phyloP scores from a whole-genome alignment of 2,797 vertebrate genomes.

The Molossus alvarezi region DNA sequence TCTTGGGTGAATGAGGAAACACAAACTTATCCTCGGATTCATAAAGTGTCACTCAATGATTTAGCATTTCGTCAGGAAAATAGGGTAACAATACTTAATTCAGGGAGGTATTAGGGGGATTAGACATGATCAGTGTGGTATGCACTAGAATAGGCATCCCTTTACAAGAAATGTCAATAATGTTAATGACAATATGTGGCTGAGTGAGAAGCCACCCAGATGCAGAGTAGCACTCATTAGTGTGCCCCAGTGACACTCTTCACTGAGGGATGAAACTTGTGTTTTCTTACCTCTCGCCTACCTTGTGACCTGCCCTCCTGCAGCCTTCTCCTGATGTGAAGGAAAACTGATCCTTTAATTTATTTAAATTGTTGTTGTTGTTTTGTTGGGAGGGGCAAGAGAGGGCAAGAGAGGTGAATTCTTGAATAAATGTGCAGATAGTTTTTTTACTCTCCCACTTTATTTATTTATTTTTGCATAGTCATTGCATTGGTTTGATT shows the following conservation, averaged over 20 bases:
- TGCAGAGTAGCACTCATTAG: background rate
- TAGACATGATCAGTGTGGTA: constrained; percentile 31
- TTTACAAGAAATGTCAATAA: background rate
- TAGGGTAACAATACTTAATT: constrained; percentile 67
- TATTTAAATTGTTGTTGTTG: background rate
- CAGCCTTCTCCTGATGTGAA: background rate
- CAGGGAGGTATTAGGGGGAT: constrained; percentile 70
- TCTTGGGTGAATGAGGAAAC: background rate
- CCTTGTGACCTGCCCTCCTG: background rate
- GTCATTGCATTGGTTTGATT: background rate
- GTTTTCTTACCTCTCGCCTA: background rate
- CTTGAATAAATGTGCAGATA: background rate
- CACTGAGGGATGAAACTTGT: background rate
- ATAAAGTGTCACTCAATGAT: constrained; percentile 31
- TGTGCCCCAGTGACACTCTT: background rate
- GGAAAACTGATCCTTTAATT: background rate
- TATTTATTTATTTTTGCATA: background rate
- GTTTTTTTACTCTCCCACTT: background rate
- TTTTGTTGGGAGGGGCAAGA: background rate
- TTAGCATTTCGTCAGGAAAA: constrained; percentile 71
- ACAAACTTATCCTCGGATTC: constrained; percentile 6
- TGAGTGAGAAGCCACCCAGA: constrained; percentile 37
- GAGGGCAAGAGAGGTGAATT: background rate
- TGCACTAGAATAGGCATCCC: background rate
- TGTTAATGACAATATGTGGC: background rate